Evolutionary conservation across 2,113 vertebrate species (phyloP), one percentile per base, ranked within the genome.

Genomic region (Anguilla rostrata): DNA sequence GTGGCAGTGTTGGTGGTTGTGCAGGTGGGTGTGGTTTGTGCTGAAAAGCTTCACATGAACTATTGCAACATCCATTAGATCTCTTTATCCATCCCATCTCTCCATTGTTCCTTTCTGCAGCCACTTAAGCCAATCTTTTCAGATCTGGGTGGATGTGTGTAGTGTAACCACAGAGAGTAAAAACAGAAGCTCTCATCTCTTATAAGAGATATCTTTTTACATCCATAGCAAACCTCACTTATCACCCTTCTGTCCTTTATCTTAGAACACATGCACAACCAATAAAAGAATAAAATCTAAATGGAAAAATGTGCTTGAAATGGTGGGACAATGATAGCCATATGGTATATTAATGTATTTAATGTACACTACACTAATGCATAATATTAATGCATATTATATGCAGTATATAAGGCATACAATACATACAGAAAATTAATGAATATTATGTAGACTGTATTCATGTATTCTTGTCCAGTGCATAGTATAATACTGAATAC

Each of bases 1-100:
- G 86, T 34, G 89, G 41, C 81, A n/a, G 41, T n/a, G 84, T 57
- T 43, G 29, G 26, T 82, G 34, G 14, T 34, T 22, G 56, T n/a
- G 78, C 71, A 49, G 66, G 46, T 4, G 18, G 14, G 15, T 0
- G 26, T 0, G 11, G 29, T 15, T 20, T 15, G 5, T 71, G 63
- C 63, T 71, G 63, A 71, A 71, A 71, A 20, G 22, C 26, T 60
- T 60, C 57, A 60, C 15, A 3, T 60, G 18, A 66, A 26, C 18
- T 66, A 20, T 22, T 26, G 60, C 60, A 66, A 34, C 71, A 34
- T 75, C 9, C 9, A 3, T 75, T 11, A 29, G n/a, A 75, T n/a
- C 71, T n/a, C 71, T 34, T 5, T 14, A n/a, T 75, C 71, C n/a
- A 22, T 75, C 71, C 0, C 71, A 14, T 53, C 49, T 9, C 49